Base-by-base conservation (phyloP, 2,113 vertebrate genomes). In the Telmatochromis brachygnathus region DNA sequence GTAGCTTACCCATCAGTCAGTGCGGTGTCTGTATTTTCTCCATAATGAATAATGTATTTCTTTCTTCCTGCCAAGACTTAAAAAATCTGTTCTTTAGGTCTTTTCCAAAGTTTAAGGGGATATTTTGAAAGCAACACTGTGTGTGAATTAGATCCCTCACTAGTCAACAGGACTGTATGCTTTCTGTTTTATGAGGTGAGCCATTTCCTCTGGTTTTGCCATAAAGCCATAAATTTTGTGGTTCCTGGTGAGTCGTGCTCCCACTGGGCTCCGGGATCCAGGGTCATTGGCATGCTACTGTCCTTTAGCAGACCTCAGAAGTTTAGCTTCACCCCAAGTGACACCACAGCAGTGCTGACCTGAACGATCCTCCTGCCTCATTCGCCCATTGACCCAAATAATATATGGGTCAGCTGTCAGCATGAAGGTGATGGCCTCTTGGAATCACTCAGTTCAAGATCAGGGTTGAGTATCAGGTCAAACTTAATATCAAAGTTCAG, bases 401-500 rank as follows among this genome's bases (percentile, higher is more conserved):
- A 92, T 86, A 89, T 68, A 81, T 30, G 80, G 88, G 88, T 91
- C 89, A 84, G 3, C 82, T 84, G 56, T 80, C 86, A 84, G 89
- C 28, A 19, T 79, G 84, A 89, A 87, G 84, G 84, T 12, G 4
- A 47, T 17, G 84, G 87, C 89, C 58, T 82, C 81, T 56, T 65
- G 65, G 87, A 90, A 87, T 86, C 45, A 14, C 55, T 56, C 19
- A 1, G 88, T 89, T 94, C 90, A 90, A 87, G 92, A 86, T 93
- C 92, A 88, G 86, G 86, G 91, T 89, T 83, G 77, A 91, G 81
- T 55, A 45, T 6, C 47, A 13, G 93, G 86, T 93, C 87, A 84
- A n/a, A 75, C 42, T 42, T 9, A 2, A 56, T 45, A 49, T 28
- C 23, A 88, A 73, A 42, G 87, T 84, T 84, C 83, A 65, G 83